These are phyloP conservation scores for Drosophila ambigua DNA, from an alignment of 1,140 invertebrate species.

Conservation along the genomic window DNA sequence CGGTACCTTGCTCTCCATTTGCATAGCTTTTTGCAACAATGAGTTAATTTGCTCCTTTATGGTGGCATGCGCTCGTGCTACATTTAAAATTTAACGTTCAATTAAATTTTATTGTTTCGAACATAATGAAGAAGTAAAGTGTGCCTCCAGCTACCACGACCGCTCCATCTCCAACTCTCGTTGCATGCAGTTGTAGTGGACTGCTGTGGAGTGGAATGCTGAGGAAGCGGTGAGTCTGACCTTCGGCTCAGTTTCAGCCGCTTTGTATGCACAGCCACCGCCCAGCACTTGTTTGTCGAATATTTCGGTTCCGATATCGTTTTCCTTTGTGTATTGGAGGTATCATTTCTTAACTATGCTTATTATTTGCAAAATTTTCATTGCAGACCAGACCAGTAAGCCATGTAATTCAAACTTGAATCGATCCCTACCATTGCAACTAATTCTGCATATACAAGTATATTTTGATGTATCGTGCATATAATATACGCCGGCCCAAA, in stretches of 20 bases:
- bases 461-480: too few relatives aligned
- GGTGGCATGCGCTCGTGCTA: constrained; percentile 51
- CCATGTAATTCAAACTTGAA: constrained; percentile 44
- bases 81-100: constrained; percentile 69
- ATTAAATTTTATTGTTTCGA: constrained; percentile 69
- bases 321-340: constrained; percentile 13
- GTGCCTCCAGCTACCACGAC: constrained; percentile 40
- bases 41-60: constrained; percentile 60
- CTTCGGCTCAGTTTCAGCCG: constrained; percentile 25
- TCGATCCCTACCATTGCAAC: too few relatives aligned
- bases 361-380: constrained; percentile 53
- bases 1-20: constrained; percentile 56
- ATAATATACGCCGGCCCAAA: too few relatives aligned
- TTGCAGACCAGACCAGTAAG: constrained; percentile 16
- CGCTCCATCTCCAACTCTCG: constrained; percentile 10
- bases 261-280: not conserved
- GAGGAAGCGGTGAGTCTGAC: constrained; percentile 41
- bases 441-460: too few relatives aligned
- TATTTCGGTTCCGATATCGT: constrained; percentile 5
- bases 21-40: constrained; percentile 64
- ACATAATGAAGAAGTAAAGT: constrained; percentile 71
- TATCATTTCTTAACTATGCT: constrained; percentile 60
- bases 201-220: constrained; percentile 13
- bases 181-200: constrained; percentile 4
- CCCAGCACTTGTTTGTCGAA: constrained; percentile 15